Percentiles rank a stretch among this genome's conserved stretches.
phyloP scores from a whole-genome alignment of 1,140 invertebrate species.

The Drosophila gunungcola region DNA sequence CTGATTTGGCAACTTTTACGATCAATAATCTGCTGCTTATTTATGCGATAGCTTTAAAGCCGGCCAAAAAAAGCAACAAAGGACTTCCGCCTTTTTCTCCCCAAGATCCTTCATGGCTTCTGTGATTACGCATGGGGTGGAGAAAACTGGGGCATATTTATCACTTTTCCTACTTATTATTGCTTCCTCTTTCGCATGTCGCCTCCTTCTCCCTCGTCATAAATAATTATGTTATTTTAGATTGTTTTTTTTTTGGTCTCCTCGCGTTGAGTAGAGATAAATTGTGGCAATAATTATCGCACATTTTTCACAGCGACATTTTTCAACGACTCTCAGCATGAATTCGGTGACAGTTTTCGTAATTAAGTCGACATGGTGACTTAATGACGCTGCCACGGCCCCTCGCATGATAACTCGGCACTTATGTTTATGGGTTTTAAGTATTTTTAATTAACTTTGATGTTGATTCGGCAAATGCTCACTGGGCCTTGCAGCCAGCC shows the following conservation, averaged over 20 bases:
- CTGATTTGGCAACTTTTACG: conserved; percentile 71
- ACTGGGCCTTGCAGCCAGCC: conserved; percentile 12
- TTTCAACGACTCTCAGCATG: conserved; percentile 58
- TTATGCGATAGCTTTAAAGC: conserved; percentile 60
- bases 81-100: conserved; percentile 50
- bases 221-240: conserved; percentile 83
- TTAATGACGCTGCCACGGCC: conserved; percentile 43
- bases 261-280: conserved; percentile 46
- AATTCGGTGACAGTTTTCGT: conserved; percentile 65
- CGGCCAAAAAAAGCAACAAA: conserved; percentile 52
- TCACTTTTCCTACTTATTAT: conserved; percentile 58
- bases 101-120: conserved; percentile 21
- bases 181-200: conserved; percentile 58
- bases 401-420: conserved; percentile 33
- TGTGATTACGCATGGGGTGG: conserved; percentile 31
- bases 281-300: conserved; percentile 76
- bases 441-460: conserved; percentile 79
- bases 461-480: conserved; percentile 44
- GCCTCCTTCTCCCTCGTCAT: conserved; percentile 40
- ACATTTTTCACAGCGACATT: conserved; percentile 75
- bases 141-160: conserved; percentile 44
- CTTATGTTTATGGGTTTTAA: conserved; percentile 73
- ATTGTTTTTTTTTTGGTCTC: conserved; percentile 24
- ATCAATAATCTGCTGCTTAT: conserved; percentile 75
- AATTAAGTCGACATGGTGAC: conserved; percentile 67